phyloP scores from a whole-genome alignment of 2,113 vertebrate species.

The Hoplias malabaricus region DNA sequence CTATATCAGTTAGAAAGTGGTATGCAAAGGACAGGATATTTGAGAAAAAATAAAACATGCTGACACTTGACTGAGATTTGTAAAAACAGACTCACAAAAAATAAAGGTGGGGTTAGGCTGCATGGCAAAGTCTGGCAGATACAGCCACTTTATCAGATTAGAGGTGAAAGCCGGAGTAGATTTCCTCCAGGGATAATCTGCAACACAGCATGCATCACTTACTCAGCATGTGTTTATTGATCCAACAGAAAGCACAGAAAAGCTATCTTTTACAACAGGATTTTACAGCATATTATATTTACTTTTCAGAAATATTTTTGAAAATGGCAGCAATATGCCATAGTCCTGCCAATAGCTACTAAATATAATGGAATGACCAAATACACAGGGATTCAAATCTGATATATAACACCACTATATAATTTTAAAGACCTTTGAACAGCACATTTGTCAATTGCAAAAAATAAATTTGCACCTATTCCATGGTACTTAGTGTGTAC shows the following conservation, averaged over 20 bases:
- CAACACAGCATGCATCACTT: background rate
- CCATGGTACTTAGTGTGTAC: no score
- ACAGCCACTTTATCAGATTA: constrained; percentile 80
- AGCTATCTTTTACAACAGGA: background rate
- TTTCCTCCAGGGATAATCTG: constrained; percentile 79
- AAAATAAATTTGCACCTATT: no score
- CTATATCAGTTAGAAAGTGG: background rate
- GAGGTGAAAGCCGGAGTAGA: constrained; percentile 65
- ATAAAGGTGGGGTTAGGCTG: constrained; percentile 72
- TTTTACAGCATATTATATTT: constrained; percentile 5
- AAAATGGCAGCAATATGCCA: background rate
- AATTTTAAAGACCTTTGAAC: no score
- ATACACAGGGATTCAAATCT: no score
- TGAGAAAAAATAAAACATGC: background rate
- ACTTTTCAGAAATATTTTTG: background rate
- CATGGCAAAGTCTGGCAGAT: constrained; percentile 77
- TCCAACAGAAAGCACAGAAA: constrained; percentile 8
- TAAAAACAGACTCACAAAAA: constrained; percentile 64
- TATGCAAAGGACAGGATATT: background rate
- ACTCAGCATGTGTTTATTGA: constrained; percentile 11
- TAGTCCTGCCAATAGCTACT: background rate
- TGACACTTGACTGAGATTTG: background rate
- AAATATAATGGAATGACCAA: background rate
- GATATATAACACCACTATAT: no score
- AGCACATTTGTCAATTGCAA: no score